Conservation (phyloP, 1,140 invertebrate genomes). For the Ptiloglossa arizonensis region DNA sequence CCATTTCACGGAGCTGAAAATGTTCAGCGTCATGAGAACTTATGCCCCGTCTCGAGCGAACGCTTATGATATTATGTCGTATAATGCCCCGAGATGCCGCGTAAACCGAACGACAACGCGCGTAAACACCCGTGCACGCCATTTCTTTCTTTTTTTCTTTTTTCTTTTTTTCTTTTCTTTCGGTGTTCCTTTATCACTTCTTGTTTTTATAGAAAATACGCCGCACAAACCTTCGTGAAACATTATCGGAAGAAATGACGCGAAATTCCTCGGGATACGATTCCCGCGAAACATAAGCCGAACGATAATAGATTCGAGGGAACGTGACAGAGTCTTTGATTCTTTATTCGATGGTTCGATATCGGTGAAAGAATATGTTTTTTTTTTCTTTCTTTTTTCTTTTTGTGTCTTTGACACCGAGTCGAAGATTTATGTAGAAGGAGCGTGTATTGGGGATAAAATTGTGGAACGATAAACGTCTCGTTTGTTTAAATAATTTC, state of each 20-base stretch:
- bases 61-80: background rate
- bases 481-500: too few species aligned
- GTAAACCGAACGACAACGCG: background rate
- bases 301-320: background rate
- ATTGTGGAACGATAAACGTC: too few species aligned
- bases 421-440: too few species aligned
- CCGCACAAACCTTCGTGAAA: background rate
- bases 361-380: too few species aligned
- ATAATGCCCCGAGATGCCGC: background rate
- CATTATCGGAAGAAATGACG: background rate
- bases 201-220: background rate
- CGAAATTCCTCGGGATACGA: background rate
- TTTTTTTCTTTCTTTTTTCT: too few species aligned
- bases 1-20: slow-evolving; percentile 84
- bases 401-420: too few species aligned
- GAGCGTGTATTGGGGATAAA: too few species aligned
- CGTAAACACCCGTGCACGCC: background rate
- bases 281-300: too few species aligned
- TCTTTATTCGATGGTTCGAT: background rate
- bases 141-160: background rate
- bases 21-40: background rate
- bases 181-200: too few species aligned
- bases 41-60: background rate
- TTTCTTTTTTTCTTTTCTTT: background rate
- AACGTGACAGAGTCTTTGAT: background rate